Evolutionary conservation across 2,888 invertebrate genomes (phyloP), one percentile per base, ranked within the genome.

Genomic region (Neoitamus cyanurus): DNA sequence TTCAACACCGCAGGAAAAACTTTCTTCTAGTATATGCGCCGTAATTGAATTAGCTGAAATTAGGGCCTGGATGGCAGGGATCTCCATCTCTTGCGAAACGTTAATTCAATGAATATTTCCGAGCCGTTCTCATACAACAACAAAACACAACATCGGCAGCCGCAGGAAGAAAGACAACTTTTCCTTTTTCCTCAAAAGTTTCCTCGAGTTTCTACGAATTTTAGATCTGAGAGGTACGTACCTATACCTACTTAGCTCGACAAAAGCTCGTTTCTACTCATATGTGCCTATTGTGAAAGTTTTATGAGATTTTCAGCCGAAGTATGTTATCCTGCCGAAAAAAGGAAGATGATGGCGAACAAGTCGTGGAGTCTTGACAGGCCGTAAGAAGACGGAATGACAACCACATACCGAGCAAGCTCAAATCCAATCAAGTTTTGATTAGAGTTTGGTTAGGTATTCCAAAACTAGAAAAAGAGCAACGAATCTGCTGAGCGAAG

Each of bases 221-320:
- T 58, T 58, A 58, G 42, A 42, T 42, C 5, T 15, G n/a, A 42
- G 58, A 58, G 58, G 58, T 58, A 58, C 25, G 31, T 70, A 73
- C 30, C 13, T 72, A 30, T 70, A 73, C 30, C 13, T 72, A 30
- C 34, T 73, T 73, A 73, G 31, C 28, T 15, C 2, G 42, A n/a
- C 11, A n/a, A 70, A 31, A 30, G 70, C 31, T 36, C 15, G 36
- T 7, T 20, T n/a, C 73, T 15, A 73, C 34, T 73, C 73, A 37
- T 73, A 73, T 77, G 77, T n/a, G 77, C 77, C 77, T 77, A 77
- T 77, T 77, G 77, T 77, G 30, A 48, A 77, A 77, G 77, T 77
- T 77, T 77, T 77, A 77, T 77, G 77, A 77, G 77, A 77, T 77
- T 77, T 77, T 46, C 42, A 46, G 30, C n/a, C 77, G n/a, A 15